Conservation (phyloP, 2,888 invertebrate species). For the Cheilosia vernalis region DNA sequence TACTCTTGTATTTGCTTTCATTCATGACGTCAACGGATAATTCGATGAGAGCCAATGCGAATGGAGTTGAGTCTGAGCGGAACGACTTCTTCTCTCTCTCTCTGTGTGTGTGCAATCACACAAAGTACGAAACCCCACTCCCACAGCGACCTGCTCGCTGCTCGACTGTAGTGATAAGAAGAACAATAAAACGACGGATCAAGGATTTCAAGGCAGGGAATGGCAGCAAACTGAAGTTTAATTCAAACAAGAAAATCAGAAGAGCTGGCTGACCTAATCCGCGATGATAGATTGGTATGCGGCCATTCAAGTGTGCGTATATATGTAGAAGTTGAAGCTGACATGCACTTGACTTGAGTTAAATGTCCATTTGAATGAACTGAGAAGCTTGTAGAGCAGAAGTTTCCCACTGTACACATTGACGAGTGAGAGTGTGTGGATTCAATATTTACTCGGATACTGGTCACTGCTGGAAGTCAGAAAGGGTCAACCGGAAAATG, state of each 20-base stretch:
- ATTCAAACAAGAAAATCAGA: conserved; percentile 35
- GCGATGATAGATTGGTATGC: conserved; percentile 27
- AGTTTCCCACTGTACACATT: neutral
- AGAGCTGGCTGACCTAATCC: conserved; percentile 34
- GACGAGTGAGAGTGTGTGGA: neutral
- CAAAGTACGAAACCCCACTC: neutral
- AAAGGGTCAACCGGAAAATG: neutral
- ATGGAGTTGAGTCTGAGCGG: neutral
- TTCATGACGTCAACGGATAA: conserved; percentile 63
- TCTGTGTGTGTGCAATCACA: neutral
- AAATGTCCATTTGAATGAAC: conserved; percentile 5
- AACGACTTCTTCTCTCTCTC: neutral
- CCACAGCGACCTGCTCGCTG: neutral
- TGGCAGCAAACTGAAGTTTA: conserved; percentile 33
- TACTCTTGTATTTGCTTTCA: conserved; percentile 49
- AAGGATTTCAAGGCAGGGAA: conserved; percentile 2
- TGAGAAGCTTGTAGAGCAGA: neutral
- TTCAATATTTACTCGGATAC: neutral
- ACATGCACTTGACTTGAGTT: conserved; percentile 7
- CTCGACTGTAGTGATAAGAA: conserved; percentile 20
- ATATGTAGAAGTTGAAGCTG: conserved; percentile 22
- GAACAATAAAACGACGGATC: conserved; percentile 38
- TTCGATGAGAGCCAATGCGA: conserved; percentile 31
- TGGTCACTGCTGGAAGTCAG: neutral
- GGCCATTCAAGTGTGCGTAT: conserved; percentile 5